Conservation (phyloP, 2,888 invertebrate species). For the Entomobrya proxima region DNA sequence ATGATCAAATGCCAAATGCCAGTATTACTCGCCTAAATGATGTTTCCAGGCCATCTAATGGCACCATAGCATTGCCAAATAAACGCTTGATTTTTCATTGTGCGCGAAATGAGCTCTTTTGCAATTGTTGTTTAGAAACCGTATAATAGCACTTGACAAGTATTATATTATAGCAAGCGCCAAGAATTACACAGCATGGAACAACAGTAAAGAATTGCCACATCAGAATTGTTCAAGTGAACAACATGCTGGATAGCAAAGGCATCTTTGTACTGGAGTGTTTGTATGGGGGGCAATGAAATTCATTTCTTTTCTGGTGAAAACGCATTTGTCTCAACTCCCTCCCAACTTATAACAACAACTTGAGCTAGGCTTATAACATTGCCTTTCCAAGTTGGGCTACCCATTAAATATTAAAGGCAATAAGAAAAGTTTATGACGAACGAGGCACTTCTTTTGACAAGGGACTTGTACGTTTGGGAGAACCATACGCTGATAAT, state of each 20-base stretch:
- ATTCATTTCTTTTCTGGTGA: slow-evolving; percentile 46
- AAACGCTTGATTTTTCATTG: neutral
- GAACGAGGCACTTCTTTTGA: slow-evolving; percentile 33
- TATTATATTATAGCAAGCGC: neutral
- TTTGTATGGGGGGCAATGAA: neutral
- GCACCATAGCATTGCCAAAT: neutral
- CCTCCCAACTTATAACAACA: slow-evolving; percentile 54
- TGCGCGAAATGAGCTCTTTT: neutral
- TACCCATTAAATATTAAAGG: slow-evolving; percentile 70
- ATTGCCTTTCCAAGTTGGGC: neutral
- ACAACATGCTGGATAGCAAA: neutral
- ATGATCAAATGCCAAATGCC: too few relatives aligned
- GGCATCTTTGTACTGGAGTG: neutral
- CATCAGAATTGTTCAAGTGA: neutral
- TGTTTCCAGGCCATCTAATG: neutral
- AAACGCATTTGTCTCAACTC: slow-evolving; percentile 60
- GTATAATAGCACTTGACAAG: neutral
- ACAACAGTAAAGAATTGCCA: too few relatives aligned
- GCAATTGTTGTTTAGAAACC: neutral
- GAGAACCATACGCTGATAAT: neutral
- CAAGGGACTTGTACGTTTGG: neutral
- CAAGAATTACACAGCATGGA: neutral
- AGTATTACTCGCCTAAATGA: neutral
- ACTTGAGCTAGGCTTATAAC: slow-evolving; percentile 27
- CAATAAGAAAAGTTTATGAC: slow-evolving; percentile 66